Base-by-base conservation (phyloP, 2,888 invertebrate species). In the Lysandra coridon region DNA sequence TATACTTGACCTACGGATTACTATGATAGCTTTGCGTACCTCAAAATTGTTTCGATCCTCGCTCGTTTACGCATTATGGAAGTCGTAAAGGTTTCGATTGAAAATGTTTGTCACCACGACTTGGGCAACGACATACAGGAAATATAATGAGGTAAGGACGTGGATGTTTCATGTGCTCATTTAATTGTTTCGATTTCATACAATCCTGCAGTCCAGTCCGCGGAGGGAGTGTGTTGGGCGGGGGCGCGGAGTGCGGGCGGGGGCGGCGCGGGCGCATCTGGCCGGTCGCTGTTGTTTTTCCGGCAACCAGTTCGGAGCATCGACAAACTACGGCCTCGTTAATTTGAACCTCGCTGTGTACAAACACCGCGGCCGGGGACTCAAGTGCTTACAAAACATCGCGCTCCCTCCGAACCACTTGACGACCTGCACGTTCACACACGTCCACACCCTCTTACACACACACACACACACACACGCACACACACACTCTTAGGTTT, bases 341-440 rank as follows among this genome's bases (percentile, higher is more conserved):
- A 88, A 91, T 89, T 89, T 88, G 88, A 87, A 83, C 84, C 87
- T 88, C 86, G 86, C 88, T 82, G 84, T 86, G 86, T 84, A 85
- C 85, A 89, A 89, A 90, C 88, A 83, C 81, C 78, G 80, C 80
- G 81, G 69, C 81, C 23, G 60, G 73, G 44, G 44, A 33, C 62
- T 76, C 53, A 12, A 76, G 76, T 76, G 76, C 76, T 76, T 33
- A 76, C 76, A 76, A 76, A 76, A 75, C 77, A 79, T 64, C 79
- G 81, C 77, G 78, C 69, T 53, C 76, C 6, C 6, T 53, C 53
- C 17, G 33, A 53, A 33, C 14, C 76, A 76, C 76, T 76, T 17
- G 76, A 76, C 33, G 69, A 23, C 40, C n/a, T 44, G 44, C 17
- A n/a, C 74, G 44, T 23, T 23, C 53, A 30, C 75, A 49, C 75